Evolutionary conservation across 2,888 invertebrate species (phyloP).

Genomic region (Machimus rusticus): DNA sequence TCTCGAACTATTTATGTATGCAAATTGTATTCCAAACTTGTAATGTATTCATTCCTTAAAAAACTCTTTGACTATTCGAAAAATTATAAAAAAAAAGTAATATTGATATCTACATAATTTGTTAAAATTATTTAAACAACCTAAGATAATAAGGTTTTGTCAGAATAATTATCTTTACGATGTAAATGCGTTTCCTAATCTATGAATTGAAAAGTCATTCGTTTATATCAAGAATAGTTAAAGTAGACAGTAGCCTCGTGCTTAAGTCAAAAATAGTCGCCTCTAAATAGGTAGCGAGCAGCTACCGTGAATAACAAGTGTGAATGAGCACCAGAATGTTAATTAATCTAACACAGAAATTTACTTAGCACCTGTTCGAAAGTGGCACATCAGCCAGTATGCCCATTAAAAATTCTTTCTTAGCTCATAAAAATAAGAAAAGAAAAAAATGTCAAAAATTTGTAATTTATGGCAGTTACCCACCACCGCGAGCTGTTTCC

Average conservation of each 20-base stretch:
- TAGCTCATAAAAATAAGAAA: neutral
- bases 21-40: too few relatives aligned
- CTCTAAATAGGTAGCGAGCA: neutral
- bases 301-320: neutral
- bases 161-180: too few relatives aligned
- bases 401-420: neutral
- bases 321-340: neutral
- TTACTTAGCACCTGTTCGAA: neutral
- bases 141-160: too few relatives aligned
- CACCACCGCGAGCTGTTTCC: neutral
- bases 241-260: neutral
- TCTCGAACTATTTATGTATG: too few relatives aligned
- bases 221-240: neutral
- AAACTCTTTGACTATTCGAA: too few relatives aligned
- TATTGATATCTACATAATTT: too few relatives aligned
- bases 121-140: too few relatives aligned
- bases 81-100: too few relatives aligned
- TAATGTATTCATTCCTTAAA: too few relatives aligned
- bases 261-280: neutral
- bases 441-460: neutral
- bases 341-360: neutral
- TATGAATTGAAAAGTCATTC: neutral
- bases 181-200: too few relatives aligned
- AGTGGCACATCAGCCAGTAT: neutral
- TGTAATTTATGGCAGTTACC: neutral